Percentiles rank a stretch among this genome's conserved stretches.
Evolutionary conservation across 2,888 invertebrate genomes (phyloP).

Genomic region (Ischnus inquisitorius): DNA sequence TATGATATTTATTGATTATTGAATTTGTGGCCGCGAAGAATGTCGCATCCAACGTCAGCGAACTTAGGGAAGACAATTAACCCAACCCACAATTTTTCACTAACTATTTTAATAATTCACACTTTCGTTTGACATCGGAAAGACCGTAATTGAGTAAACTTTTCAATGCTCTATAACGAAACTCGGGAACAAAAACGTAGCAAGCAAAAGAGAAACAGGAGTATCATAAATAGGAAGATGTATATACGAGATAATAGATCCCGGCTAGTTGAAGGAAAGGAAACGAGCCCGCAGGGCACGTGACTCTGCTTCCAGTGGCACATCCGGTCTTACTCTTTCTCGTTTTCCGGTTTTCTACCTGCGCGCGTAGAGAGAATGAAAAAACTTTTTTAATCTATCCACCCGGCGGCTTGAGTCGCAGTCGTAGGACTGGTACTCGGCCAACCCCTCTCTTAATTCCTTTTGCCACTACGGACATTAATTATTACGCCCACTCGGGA

Average conservation of each 20-base stretch:
- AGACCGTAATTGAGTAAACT: neutral
- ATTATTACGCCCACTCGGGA: slow-evolving; percentile 58
- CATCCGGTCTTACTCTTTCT: slow-evolving; percentile 40
- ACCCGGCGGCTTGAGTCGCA: slow-evolving; percentile 15
- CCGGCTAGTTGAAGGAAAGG: neutral
- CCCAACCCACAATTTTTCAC: neutral
- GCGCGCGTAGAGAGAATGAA: slow-evolving; percentile 57
- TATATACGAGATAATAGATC: slow-evolving; percentile 33
- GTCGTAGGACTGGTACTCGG: slow-evolving; percentile 11
- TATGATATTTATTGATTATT: too few relatives aligned
- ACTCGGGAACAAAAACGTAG: neutral
- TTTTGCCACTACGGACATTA: slow-evolving; percentile 56
- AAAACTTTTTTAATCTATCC: slow-evolving; percentile 69
- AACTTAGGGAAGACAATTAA: neutral
- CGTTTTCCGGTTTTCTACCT: slow-evolving; percentile 34
- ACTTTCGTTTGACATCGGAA: neutral
- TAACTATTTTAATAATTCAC: neutral
- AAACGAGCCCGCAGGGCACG: slow-evolving; percentile 15
- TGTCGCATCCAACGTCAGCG: too few relatives aligned
- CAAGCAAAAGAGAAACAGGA: slow-evolving; percentile 1
- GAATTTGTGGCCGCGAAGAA: too few relatives aligned
- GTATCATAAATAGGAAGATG: neutral
- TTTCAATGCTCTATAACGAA: neutral
- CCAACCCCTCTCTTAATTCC: slow-evolving; percentile 42
- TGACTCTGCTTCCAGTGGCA: slow-evolving; percentile 29